phyloP scores from a whole-genome alignment of 2,797 vertebrate genomes.

The Gallirallus australis region DNA sequence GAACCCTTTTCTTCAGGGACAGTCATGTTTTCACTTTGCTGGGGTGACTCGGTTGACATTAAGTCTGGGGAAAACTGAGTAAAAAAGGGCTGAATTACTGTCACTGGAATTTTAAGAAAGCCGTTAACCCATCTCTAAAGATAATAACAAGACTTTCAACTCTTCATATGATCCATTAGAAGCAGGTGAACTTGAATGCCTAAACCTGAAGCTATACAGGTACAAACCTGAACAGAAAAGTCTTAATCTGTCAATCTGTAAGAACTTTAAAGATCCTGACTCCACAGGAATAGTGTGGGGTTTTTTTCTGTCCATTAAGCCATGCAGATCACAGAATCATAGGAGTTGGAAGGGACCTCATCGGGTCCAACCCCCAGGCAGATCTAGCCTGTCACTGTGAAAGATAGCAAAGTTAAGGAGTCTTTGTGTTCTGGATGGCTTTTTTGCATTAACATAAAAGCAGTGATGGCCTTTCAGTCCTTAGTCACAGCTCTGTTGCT shows the following conservation, averaged over 20 bases:
- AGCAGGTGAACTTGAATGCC: neutral
- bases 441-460: neutral
- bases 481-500: accelerated
- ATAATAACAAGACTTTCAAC: neutral
- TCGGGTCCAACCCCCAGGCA: no score
- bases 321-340: no score
- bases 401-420: neutral
- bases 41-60: neutral
- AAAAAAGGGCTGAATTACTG: neutral
- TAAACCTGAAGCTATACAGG: neutral
- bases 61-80: neutral
- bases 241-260: neutral
- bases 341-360: no score
- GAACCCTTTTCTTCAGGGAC: neutral
- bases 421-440: neutral
- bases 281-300: accelerated
- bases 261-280: neutral
- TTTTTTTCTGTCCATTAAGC: neutral
- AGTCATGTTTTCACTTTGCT: neutral
- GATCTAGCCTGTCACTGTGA: neutral
- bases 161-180: neutral
- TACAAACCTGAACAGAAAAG: neutral
- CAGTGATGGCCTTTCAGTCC: neutral
- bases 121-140: neutral
- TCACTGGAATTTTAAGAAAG: neutral